Percentiles rank a stretch among this genome's conserved stretches.
Evolutionary conservation across 2,888 invertebrate species (phyloP).

Genomic region (Sericinus montela): DNA sequence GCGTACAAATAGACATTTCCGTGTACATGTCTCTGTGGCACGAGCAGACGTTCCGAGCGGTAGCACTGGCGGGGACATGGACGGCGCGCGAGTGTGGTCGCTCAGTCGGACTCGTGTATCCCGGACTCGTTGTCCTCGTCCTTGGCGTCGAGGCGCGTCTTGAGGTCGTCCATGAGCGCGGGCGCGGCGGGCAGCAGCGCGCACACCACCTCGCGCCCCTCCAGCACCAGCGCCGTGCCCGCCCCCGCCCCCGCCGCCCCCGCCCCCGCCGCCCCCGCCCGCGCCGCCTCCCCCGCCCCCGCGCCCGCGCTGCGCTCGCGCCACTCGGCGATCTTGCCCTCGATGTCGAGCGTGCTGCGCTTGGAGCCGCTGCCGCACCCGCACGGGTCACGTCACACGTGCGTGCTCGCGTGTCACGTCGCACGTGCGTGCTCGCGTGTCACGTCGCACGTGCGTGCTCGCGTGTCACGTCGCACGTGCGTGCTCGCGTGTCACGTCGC

Average conservation of each 20-base stretch:
- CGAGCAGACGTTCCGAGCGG: too few species aligned
- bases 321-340: slow-evolving; percentile 74
- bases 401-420: background rate
- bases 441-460: background rate
- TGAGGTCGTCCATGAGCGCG: slow-evolving; percentile 66
- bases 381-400: slow-evolving; percentile 1
- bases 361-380: slow-evolving; percentile 58
- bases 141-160: slow-evolving; percentile 63
- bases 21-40: too few species aligned
- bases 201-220: slow-evolving; percentile 58
- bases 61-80: too few species aligned
- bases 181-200: slow-evolving; percentile 54
- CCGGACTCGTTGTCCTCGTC: slow-evolving; percentile 73
- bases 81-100: slow-evolving; percentile 20
- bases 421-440: background rate
- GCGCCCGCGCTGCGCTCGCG: slow-evolving; percentile 48
- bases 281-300: slow-evolving; percentile 30
- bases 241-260: slow-evolving; percentile 24
- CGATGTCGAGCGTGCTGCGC: slow-evolving; percentile 75
- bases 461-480: background rate
- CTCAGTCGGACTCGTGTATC: slow-evolving; percentile 68
- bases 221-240: slow-evolving; percentile 48
- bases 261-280: slow-evolving; percentile 17
- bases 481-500: background rate
- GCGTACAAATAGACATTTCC: too few species aligned